Evolutionary conservation across 2,888 invertebrate species (phyloP), one percentile per base, ranked within the genome.

Genomic region (Platycheirus rosarum): DNA sequence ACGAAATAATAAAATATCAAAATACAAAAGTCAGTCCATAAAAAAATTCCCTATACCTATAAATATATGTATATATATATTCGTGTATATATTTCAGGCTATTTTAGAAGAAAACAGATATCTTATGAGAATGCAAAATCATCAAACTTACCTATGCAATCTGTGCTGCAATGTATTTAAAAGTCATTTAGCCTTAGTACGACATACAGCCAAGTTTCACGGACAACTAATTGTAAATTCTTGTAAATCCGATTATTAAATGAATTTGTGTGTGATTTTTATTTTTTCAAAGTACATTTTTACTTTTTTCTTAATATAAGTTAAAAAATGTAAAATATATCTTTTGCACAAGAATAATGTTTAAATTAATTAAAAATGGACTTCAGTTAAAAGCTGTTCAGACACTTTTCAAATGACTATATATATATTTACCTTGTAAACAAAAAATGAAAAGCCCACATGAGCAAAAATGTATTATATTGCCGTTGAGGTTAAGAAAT

Each of bases 201-300:
- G 85, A 68, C 85, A 85, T 78, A 85, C 85, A 71, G 85, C 85
- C 75, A 85, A 85, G 78, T 85, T 85, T 85, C 85, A 85, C 73
- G 85, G 85, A 75, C 85, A 85, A 76, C 84, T 85, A 26, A 73
- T 82, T 85, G 85, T 85, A 85, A 85, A 60, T 44, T 60, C 60
- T 60, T 60, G 23, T 44, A 60, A 75, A 77, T 49, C 66, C 44
- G 73, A 76, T 66, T 71, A 62, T 71, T 73, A 77, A 82, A 76
- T 44, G 49, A 71, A 82, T 32, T 70, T 51, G 40, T 46, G 35
- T 49, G n/a, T 62, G 48, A 55, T 76, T 51, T 51, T 63, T 35
- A 32, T 11, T 51, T 40, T 66, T 23, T 57, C 49, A 13, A 14
- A 53, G 40, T 23, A n/a, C n/a, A 65, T 13, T 46, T 46, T 78